These are phyloP conservation scores for Stenopsyche tienmushanensis DNA, from an alignment of 1,140 invertebrate species.

Conservation along the genomic window DNA sequence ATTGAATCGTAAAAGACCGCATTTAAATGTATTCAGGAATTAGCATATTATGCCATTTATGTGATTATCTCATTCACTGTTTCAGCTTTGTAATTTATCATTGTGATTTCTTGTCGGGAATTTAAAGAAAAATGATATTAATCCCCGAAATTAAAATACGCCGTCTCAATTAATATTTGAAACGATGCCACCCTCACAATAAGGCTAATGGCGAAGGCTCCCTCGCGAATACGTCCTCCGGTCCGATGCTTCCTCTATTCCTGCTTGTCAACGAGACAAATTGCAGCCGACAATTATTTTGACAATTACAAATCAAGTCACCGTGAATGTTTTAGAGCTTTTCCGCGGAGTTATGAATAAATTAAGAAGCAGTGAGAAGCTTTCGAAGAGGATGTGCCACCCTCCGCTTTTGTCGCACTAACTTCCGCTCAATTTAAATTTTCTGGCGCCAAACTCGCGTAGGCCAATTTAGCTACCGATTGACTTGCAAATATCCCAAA, in stretches of 20 bases:
- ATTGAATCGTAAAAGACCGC: too few species aligned
- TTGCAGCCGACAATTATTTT: slow-evolving; percentile 39
- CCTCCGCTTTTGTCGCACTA: slow-evolving; percentile 9
- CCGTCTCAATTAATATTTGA: too few species aligned
- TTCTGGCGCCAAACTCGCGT: slow-evolving; percentile 9
- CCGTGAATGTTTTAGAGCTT: slow-evolving; percentile 39
- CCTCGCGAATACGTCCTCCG: not conserved
- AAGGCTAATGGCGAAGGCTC: slow-evolving; percentile 35
- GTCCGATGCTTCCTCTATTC: not conserved
- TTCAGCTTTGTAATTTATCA: too few species aligned
- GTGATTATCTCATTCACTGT: too few species aligned
- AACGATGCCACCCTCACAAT: too few species aligned
- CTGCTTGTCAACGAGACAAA: slow-evolving; percentile 32
- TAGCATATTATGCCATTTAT: too few species aligned
- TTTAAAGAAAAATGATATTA: too few species aligned
- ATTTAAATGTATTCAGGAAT: too few species aligned
- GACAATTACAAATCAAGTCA: slow-evolving; percentile 43
- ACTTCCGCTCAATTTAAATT: slow-evolving; percentile 32
- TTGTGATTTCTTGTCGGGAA: too few species aligned
- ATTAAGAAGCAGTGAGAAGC: slow-evolving; percentile 20
- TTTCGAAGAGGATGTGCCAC: not conserved
- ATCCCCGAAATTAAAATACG: too few species aligned
- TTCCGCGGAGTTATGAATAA: slow-evolving; percentile 29
- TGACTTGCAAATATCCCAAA: not conserved
- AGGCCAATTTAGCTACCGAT: not conserved